phyloP scores from a whole-genome alignment of 2,888 invertebrate species.

The Anticlea derivata region DNA sequence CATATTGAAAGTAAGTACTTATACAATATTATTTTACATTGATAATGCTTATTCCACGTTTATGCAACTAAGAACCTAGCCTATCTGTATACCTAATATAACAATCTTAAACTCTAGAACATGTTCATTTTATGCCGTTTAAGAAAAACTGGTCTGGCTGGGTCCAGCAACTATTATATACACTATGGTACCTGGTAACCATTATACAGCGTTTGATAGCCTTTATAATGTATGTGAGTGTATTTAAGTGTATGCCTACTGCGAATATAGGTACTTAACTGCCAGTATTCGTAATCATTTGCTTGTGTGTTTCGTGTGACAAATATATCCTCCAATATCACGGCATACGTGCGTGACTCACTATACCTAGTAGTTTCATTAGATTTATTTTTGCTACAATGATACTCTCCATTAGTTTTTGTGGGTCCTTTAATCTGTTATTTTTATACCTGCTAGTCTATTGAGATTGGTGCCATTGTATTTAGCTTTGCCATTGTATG shows the following conservation, averaged over 20 bases:
- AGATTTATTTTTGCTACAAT: constrained; percentile 53
- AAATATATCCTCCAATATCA: constrained; percentile 65
- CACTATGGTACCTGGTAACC: constrained; percentile 24
- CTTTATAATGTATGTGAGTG: constrained; percentile 41
- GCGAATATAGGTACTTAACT: constrained; percentile 3
- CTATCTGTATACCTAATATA: neutral
- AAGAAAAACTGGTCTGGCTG: constrained; percentile 31
- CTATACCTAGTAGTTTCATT: constrained; percentile 54
- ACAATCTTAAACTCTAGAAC: constrained; percentile 22
- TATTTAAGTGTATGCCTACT: constrained; percentile 23
- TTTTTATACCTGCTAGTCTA: constrained; percentile 38
- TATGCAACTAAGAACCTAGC: no score
- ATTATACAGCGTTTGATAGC: constrained; percentile 35
- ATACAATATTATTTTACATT: no score
- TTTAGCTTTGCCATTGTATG: constrained; percentile 36
- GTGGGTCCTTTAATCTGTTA: constrained; percentile 26
- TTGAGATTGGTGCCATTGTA: constrained; percentile 38
- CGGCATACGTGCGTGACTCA: constrained; percentile 68
- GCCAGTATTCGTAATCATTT: constrained; percentile 11
- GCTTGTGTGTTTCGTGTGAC: constrained; percentile 61
- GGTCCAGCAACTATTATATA: no score
- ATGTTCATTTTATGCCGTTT: constrained; percentile 26
- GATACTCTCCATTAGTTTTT: constrained; percentile 46
- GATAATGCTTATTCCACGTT: no score
- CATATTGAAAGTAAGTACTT: no score